Percentiles rank a stretch among this genome's conserved stretches.
These are phyloP conservation scores for Cettia cetti DNA, from an alignment of 2,113 vertebrate species.

Conservation along the genomic window DNA sequence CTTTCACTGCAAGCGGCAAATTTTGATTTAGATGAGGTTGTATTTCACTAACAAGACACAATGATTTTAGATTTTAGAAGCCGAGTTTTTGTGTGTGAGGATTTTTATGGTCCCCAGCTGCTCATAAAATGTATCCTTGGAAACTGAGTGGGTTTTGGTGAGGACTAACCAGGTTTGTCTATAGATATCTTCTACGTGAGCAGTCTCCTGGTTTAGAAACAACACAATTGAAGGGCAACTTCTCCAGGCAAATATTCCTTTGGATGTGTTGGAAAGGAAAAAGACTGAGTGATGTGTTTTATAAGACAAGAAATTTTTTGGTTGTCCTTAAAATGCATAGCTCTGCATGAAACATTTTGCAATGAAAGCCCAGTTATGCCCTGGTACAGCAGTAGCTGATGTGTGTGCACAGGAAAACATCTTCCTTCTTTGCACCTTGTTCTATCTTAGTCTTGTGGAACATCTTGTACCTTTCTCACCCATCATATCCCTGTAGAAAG, in stretches of 20 bases:
- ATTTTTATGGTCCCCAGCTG: not conserved
- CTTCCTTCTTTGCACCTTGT: not conserved
- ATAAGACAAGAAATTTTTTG: not conserved
- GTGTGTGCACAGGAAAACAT: not conserved
- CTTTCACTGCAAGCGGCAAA: not conserved
- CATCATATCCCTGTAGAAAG: slow-evolving; percentile 58
- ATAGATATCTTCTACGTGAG: not conserved
- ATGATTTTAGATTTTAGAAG: not conserved
- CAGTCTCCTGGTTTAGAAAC: not conserved
- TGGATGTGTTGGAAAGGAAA: not conserved
- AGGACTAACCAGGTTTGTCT: not conserved
- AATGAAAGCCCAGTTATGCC: not conserved
- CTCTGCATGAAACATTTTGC: not conserved
- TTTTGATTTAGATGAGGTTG: not conserved
- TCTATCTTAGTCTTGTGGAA: not conserved
- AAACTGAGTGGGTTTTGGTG: not conserved
- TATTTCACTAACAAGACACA: not conserved
- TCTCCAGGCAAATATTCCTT: not conserved
- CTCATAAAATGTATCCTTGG: not conserved
- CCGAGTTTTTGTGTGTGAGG: not conserved
- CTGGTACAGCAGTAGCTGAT: not conserved
- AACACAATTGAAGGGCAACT: not conserved
- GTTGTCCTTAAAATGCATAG: not conserved
- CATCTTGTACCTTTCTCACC: slow-evolving; percentile 56
- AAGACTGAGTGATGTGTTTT: not conserved